Evolutionary conservation across 2,113 vertebrate genomes (phyloP).

Genomic region (Leuciscus idus): DNA sequence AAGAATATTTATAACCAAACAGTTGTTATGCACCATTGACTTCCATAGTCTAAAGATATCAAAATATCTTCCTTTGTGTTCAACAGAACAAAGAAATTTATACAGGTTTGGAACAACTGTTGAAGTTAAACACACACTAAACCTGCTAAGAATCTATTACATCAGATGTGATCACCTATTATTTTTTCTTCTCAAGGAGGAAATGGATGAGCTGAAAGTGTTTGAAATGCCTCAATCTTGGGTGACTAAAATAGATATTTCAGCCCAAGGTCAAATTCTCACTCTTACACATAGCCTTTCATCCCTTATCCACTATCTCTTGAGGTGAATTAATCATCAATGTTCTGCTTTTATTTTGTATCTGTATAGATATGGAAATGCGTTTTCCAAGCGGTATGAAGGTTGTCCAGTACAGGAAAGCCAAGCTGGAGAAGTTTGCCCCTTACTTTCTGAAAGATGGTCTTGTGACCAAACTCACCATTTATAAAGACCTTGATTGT

Average conservation of each 20-base stretch:
- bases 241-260: constrained; percentile 79
- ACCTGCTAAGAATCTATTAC: not conserved
- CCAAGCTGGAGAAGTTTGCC: constrained; percentile 83
- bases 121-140: not conserved
- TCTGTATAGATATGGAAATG: constrained; percentile 80
- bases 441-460: constrained; percentile 76
- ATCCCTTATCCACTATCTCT: not conserved
- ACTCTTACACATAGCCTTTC: not conserved
- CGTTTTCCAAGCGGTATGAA: constrained; percentile 78
- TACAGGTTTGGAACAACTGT: not conserved
- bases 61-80: too few relatives aligned
- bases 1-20: too few relatives aligned
- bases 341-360: not conserved
- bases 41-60: too few relatives aligned
- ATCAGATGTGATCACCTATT: constrained; percentile 34
- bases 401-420: constrained; percentile 77
- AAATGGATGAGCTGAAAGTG: constrained; percentile 59
- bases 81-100: too few relatives aligned
- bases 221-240: constrained; percentile 87
- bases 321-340: not conserved
- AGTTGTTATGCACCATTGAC: too few relatives aligned
- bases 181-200: constrained; percentile 62
- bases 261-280: constrained; percentile 74
- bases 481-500: constrained; percentile 80
- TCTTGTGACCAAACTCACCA: constrained; percentile 78